Evolutionary conservation across 2,113 vertebrate species (phyloP), one percentile per base, ranked within the genome.

Genomic region (Catharus fuscescens): DNA sequence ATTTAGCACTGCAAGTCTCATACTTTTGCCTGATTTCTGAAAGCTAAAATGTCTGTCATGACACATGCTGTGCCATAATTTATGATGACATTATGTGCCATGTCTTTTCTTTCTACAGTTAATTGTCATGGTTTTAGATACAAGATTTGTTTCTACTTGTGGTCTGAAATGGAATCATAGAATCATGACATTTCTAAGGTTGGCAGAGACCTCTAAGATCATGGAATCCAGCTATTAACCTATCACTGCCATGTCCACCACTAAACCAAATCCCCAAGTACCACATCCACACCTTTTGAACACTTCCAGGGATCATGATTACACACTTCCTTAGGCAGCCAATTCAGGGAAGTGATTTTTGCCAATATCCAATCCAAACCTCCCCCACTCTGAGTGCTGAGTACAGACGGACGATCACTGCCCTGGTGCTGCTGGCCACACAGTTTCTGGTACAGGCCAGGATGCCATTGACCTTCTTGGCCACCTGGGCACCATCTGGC

Each of bases 1-100:
- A 38, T 66, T 60, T 50, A 88, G 47, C 28, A 66, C 21, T 44
- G n/a, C 16, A 21, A 53, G 4, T 64, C 44, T 72, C 36, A 38
- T 61, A n/a, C 47, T 50, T 80, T 28, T 29, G 18, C n/a, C 61
- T 36, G 54, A 56, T 70, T 80, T 70, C 29, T 42, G 11, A 70
- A 74, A 70, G 62, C 50, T 86, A 36, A 70, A 80, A 90, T 72
- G 34, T 50, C 0, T 72, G 36, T 50, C 0, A 86, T 60, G 64
- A 17, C 11, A 31, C 80, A 98, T 23, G 40, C 92, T 78, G 66
- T 97, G 12, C 97, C 97, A 14, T 82, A 69, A 24, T 61, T 53
- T 44, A 93, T 98, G 45, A 96, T 97, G 70, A 98, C 98, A 13
- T 81, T 66, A 67, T 98, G 62, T 96, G 98, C 72, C 47, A 13